Conservation (phyloP, 2,888 invertebrate genomes). For the Ophion ellenae region DNA sequence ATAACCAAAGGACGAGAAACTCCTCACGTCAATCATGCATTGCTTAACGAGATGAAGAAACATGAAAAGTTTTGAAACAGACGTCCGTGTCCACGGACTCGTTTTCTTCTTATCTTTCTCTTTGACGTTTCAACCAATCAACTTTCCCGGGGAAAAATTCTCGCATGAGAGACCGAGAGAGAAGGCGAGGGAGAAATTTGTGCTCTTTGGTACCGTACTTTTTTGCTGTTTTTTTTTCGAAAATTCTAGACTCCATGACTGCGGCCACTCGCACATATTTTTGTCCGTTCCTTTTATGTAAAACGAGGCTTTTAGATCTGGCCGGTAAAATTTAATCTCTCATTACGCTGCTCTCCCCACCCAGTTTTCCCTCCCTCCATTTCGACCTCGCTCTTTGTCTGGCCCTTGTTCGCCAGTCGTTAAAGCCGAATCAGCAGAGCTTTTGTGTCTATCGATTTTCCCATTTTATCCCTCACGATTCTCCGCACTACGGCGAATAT, state of each 20-base stretch:
- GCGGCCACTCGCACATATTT: conserved; percentile 14
- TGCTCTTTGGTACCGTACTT: background rate
- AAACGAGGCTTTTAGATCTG: background rate
- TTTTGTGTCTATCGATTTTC: conserved; percentile 44
- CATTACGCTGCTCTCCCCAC: conserved; percentile 19
- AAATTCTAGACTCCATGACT: conserved; percentile 14
- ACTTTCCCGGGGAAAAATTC: background rate
- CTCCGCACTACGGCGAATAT: conserved; percentile 20
- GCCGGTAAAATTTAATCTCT: conserved; percentile 45
- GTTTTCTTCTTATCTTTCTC: conserved; percentile 8
- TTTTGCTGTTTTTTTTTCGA: background rate
- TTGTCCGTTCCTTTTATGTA: conserved; percentile 11
- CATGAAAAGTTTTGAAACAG: conserved; percentile 32
- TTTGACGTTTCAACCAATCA: conserved; percentile 38
- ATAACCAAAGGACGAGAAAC: conserved; percentile 27
- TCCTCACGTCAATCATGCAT: conserved; percentile 36
- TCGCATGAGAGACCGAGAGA: conserved; percentile 3
- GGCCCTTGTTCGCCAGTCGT: conserved; percentile 34
- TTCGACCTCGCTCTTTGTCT: conserved; percentile 7
- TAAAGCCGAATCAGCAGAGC: conserved; percentile 22
- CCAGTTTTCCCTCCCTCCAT: background rate
- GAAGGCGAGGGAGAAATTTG: background rate
- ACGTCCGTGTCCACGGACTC: background rate
- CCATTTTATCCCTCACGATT: conserved; percentile 9
- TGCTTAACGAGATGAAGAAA: conserved; percentile 35